Evolutionary conservation across 2,797 vertebrate species (phyloP).

Genomic region (Hydrocynus forskahlii): DNA sequence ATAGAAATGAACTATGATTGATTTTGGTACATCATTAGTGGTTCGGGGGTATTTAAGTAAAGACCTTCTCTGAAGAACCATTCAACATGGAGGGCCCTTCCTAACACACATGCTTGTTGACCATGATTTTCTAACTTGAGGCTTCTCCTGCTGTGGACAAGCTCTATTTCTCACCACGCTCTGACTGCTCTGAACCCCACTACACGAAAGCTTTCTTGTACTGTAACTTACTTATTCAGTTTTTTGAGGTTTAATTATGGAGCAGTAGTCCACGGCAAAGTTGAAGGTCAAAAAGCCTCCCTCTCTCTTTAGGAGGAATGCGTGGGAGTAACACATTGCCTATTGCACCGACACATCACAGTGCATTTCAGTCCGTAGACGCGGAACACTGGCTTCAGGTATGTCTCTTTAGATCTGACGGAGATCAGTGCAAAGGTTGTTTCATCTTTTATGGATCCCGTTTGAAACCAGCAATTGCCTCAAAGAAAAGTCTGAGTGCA

Average conservation of each 20-base stretch:
- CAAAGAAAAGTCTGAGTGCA: constrained; percentile 49
- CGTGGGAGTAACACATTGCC: constrained; percentile 76
- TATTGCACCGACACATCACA: constrained; percentile 66
- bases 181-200: not conserved
- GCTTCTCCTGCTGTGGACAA: constrained; percentile 11
- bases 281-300: constrained; percentile 71
- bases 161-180: not conserved
- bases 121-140: constrained; percentile 11
- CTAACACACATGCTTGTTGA: constrained; percentile 12
- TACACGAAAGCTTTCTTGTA: constrained; percentile 14
- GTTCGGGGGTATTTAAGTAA: no score
- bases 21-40: no score
- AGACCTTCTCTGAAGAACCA: not conserved
- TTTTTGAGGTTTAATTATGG: constrained; percentile 76
- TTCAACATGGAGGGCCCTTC: not conserved
- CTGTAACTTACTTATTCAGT: constrained; percentile 55
- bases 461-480: constrained; percentile 75
- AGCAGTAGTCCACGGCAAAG: constrained; percentile 69
- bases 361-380: constrained; percentile 69
- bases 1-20: no score
- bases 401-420: constrained; percentile 74
- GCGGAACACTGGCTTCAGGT: constrained; percentile 76
- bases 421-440: constrained; percentile 76
- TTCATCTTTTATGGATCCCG: constrained; percentile 79
- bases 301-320: constrained; percentile 74